phyloP scores from a whole-genome alignment of 2,797 vertebrate genomes.

The Sandelia bainsii region DNA sequence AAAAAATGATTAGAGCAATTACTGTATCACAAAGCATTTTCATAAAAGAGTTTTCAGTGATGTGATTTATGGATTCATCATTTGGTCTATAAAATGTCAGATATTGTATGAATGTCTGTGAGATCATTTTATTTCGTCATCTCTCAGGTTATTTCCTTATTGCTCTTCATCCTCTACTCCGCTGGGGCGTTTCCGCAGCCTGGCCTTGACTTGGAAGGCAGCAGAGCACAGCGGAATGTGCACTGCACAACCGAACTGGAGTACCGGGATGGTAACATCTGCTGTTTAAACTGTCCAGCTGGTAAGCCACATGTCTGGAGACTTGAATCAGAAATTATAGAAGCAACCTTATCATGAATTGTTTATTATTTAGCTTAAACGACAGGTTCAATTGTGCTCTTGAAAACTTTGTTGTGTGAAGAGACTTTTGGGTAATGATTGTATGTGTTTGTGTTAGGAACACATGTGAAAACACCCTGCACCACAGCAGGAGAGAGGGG shows the following conservation, averaged over 20 bases:
- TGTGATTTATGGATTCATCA: neutral
- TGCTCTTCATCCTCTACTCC: neutral
- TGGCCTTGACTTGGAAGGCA: neutral
- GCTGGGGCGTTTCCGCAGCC: neutral
- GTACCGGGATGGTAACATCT: conserved; percentile 60
- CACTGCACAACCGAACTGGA: conserved; percentile 48
- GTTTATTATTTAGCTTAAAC: conserved; percentile 1
- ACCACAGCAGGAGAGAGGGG: conserved; percentile 11
- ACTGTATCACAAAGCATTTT: too few relatives aligned
- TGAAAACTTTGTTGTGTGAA: neutral
- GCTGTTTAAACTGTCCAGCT: conserved; percentile 81
- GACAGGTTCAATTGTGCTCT: neutral
- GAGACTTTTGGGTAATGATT: neutral
- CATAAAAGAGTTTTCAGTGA: too few relatives aligned
- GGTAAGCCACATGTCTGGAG: conserved; percentile 66
- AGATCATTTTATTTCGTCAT: neutral
- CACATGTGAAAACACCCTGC: conserved; percentile 61
- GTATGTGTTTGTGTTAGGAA: conserved; percentile 65
- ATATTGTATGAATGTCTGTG: neutral
- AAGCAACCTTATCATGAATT: neutral
- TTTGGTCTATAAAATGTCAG: neutral
- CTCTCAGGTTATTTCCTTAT: conserved; percentile 49
- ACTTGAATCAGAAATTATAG: conserved; percentile 18
- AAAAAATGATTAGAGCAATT: too few relatives aligned
- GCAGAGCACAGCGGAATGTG: conserved; percentile 12